Evolutionary conservation across 2,113 vertebrate genomes (phyloP), one percentile per base, ranked within the genome.

Genomic region (Paralichthys olivaceus): DNA sequence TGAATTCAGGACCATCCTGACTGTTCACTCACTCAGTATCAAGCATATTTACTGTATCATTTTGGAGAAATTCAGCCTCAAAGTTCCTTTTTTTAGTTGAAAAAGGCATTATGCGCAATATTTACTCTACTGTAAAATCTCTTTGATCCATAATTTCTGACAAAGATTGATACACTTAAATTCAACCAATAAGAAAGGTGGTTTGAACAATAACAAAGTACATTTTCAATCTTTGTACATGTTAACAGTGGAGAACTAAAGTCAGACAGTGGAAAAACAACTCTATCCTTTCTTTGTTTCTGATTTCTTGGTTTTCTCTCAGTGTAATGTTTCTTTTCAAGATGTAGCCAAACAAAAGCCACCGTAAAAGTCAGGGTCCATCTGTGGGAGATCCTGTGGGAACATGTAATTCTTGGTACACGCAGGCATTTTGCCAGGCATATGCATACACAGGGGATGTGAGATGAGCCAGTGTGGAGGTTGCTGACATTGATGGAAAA

Each of bases 401-500:
- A 58, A 59, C 68, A 22, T 15, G 22, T 14, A 45, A 2, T 8
- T 32, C 8, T 20, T 32, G 34, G 61, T 32, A 45, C 5, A 64
- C 40, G 17, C 54, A 47, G 32, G 3, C 26, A n/a, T 23, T 53
- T 67, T 59, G 40, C 4, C 56, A 60, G 47, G n/a, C 40, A 40
- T 20, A 37, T 55, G 22, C 20, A 53, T 25, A 43, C 25, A 28
- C 29, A 13, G 19, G 14, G 19, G 25, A n/a, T 13, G 26, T 12
- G 47, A 62, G 49, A 73, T 43, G 51, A 34, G 55, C 20, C 13
- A 5, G 26, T 20, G 43, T 59, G 19, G 56, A 55, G 5, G 55
- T 47, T 51, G 67, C 75, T 87, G 79, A 76, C 7, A 29, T 43
- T 37, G 68, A 40, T 59, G 75, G 72, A 82, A 81, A 84, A 79